Evolutionary conservation across 2,113 vertebrate genomes (phyloP).

Genomic region (Australoheros scitulus): DNA sequence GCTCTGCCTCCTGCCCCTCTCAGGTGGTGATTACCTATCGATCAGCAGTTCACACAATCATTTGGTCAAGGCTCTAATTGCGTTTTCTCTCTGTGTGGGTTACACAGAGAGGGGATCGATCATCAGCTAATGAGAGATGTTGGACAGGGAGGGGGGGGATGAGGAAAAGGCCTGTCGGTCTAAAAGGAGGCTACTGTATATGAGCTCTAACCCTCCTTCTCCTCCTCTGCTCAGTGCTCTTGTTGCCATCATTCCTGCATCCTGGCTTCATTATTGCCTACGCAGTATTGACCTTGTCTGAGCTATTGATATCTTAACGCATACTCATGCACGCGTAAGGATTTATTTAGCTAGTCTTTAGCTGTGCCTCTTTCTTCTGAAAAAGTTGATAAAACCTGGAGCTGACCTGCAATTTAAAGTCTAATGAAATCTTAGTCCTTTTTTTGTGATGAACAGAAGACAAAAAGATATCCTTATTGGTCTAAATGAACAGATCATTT

Average conservation of each 20-base stretch:
- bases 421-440: no score
- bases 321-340: constrained; percentile 3
- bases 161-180: background rate
- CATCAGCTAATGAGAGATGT: constrained; percentile 71
- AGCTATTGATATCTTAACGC: constrained; percentile 42
- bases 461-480: background rate
- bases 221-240: constrained; percentile 44
- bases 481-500: background rate
- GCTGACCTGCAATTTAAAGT: background rate
- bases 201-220: constrained; percentile 34
- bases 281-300: constrained; percentile 55
- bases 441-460: background rate
- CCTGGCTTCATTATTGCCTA: constrained; percentile 59
- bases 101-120: constrained; percentile 62
- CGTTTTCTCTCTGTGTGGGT: constrained; percentile 67
- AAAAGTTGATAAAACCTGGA: no score
- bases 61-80: constrained; percentile 77
- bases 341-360: constrained; percentile 5
- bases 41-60: constrained; percentile 71
- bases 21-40: constrained; percentile 76
- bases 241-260: constrained; percentile 46
- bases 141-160: background rate
- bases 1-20: constrained; percentile 34
- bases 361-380: background rate
- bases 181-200: constrained; percentile 40